Evolutionary conservation across 2,797 vertebrate genomes (phyloP), one percentile per base, ranked within the genome.

Genomic region (Tokudaia tokunoshimensis): DNA sequence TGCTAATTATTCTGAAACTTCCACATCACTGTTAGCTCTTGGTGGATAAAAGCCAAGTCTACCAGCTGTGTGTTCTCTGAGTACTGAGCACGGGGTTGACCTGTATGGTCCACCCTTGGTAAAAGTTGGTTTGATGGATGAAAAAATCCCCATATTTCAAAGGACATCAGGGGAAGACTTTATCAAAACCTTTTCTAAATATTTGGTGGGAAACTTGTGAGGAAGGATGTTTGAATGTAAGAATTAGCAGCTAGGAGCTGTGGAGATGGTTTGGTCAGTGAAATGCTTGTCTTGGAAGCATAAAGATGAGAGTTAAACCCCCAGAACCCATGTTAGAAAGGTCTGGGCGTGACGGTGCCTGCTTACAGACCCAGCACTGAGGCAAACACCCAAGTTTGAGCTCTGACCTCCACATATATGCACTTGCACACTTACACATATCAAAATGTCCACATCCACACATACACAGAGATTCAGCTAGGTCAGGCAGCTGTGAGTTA

Each of bases 141-240:
- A 44, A 65, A 50, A 52, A 61, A 41, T 19, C 63, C 67, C 34
- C 76, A 61, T 0, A 14, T 3, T 84, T 61, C 72, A 65, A 74
- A 59, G 44, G 61, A 7, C 57, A 19, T 79, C 63, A 37, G 10
- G 47, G 2, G 11, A 74, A 91, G 74, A 75, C 8, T 50, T 82
- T 63, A 19, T 57, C 12, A 11, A 88, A 92, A 85, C 9, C 6
- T 50, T 52, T 94, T 80, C 57, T 91, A 74, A 57, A 65, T 19
- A 83, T 96, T 79, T 70, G 67, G 22, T 95, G 74, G 57, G 5
- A 91, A 93, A 76, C 37, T 83, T 41, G 47, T 52, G 17, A 34
- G 1, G 10, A 9, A 57, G 44, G 44, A 10, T 50, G 8, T n/a
- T 24, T 0, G 4, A 57, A 3, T 78, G 15, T 95, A 70, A 37